phyloP scores from a whole-genome alignment of 2,888 invertebrate species.

The Danaus chrysippus region DNA sequence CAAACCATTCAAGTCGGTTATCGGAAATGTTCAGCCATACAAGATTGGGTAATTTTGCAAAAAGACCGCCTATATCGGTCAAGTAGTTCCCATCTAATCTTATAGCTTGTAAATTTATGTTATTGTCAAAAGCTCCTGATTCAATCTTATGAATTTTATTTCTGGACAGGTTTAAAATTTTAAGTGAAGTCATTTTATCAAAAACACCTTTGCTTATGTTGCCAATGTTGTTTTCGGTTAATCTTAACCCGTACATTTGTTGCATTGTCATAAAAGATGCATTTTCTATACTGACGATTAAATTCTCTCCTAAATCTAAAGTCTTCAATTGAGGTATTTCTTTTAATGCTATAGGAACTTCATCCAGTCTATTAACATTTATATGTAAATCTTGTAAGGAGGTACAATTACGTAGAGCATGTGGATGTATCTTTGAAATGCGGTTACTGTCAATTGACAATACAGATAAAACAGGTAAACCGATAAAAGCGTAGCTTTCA shows the following conservation, averaged over 20 bases:
- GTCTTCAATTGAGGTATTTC: constrained; percentile 88
- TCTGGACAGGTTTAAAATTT: constrained; percentile 89
- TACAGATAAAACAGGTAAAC: constrained; percentile 86
- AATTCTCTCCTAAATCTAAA: constrained; percentile 91
- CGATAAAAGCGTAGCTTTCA: constrained; percentile 87
- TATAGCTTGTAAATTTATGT: constrained; percentile 87
- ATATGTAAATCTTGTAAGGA: constrained; percentile 90
- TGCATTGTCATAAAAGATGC: constrained; percentile 89
- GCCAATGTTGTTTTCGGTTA: constrained; percentile 91
- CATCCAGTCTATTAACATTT: constrained; percentile 87
- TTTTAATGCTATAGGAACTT: constrained; percentile 86
- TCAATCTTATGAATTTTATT: constrained; percentile 90
- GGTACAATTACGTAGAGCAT: constrained; percentile 88
- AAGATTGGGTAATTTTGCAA: constrained; percentile 88
- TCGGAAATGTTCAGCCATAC: constrained; percentile 93
- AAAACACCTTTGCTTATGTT: constrained; percentile 89
- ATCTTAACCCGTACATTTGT: constrained; percentile 87
- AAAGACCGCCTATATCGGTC: constrained; percentile 87
- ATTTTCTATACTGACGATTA: constrained; percentile 87
- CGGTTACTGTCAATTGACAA: constrained; percentile 90
- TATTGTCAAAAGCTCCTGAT: constrained; percentile 87
- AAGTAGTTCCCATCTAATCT: constrained; percentile 90
- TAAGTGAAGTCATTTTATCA: constrained; percentile 86
- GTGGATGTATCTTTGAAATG: constrained; percentile 85
- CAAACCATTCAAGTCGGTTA: constrained; percentile 90